These are phyloP conservation scores for Thera obeliscata DNA, from an alignment of 2,888 invertebrate species.

Conservation along the genomic window DNA sequence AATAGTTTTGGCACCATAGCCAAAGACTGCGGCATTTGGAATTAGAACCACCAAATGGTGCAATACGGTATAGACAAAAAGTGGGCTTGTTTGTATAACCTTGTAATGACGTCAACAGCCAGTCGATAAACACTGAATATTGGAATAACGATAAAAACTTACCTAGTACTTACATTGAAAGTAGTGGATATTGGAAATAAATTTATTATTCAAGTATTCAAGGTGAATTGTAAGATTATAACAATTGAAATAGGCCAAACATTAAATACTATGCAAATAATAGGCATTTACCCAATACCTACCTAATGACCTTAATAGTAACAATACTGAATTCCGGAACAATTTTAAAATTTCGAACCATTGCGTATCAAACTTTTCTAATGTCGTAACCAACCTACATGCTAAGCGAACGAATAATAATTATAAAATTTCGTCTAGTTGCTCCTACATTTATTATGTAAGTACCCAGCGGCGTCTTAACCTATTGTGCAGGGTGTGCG, in stretches of 20 bases:
- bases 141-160: conserved; percentile 22
- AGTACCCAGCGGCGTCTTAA: too few species aligned
- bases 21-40: conserved; percentile 59
- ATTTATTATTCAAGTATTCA: background rate
- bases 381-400: too few species aligned
- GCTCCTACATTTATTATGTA: too few species aligned
- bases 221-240: background rate
- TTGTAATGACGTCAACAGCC: conserved; percentile 43
- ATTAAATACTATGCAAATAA: background rate
- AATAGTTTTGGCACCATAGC: conserved; percentile 60
- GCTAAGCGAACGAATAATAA: too few species aligned
- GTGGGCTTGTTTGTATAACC: conserved; percentile 42
- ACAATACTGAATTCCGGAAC: too few species aligned
- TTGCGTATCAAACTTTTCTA: too few species aligned
- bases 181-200: background rate
- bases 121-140: conserved; percentile 38
- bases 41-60: conserved; percentile 25
- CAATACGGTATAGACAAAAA: conserved; percentile 42
- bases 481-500: too few species aligned
- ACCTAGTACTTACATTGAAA: conserved; percentile 5
- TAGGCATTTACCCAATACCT: too few species aligned
- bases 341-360: too few species aligned
- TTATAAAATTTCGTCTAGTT: too few species aligned
- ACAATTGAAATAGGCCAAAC: background rate
- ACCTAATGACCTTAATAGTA: background rate